Evolutionary conservation across 2,797 vertebrate species (phyloP), one percentile per base, ranked within the genome.

Genomic region (Ataeniobius toweri): DNA sequence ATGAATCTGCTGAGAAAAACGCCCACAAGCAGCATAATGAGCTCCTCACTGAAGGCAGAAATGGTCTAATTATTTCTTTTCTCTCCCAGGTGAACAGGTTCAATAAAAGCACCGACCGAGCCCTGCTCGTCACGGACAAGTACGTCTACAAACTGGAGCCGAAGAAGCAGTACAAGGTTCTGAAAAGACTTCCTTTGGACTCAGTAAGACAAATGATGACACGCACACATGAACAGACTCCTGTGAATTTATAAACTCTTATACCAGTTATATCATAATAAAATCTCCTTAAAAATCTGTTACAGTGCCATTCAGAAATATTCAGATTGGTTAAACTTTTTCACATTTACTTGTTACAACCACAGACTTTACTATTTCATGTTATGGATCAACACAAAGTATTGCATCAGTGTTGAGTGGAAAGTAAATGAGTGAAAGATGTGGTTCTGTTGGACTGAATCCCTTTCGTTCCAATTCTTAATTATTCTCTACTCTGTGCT

Each of bases 141-240:
- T 95, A 95, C 78, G 22, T 98, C 83, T 98, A 98, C 96, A 97
- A 97, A 89, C 83, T 99, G 89, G 96, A 98, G 31, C 97, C 97
- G 0, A 94, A 87, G 80, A 96, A 96, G 75, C 95, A 96, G 80
- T 97, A 96, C 92, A 96, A 95, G 75, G 95, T 97, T 79, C 91
- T 98, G 92, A 96, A 97, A 82, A 91, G 84, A 0, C 75, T 97
- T 80, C 91, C 97, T 8, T 90, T 99, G 58, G 94, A 96, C 0
- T 7, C 70, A 1, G 97, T 99, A 86, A 97, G 97, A 28, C n/a
- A 26, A 46, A 10, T 10, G 44, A 46, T 7, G 44, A 46, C 44
- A 46, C 44, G 44, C 44, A 10, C 16, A 53, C 51, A 20, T 36
- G 36, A 36, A 3, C 36, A 36, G 46, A 2, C 46, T 71, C 28